Evolutionary conservation across 2,888 invertebrate species (phyloP).

Genomic region (Mellilla xanthometata): DNA sequence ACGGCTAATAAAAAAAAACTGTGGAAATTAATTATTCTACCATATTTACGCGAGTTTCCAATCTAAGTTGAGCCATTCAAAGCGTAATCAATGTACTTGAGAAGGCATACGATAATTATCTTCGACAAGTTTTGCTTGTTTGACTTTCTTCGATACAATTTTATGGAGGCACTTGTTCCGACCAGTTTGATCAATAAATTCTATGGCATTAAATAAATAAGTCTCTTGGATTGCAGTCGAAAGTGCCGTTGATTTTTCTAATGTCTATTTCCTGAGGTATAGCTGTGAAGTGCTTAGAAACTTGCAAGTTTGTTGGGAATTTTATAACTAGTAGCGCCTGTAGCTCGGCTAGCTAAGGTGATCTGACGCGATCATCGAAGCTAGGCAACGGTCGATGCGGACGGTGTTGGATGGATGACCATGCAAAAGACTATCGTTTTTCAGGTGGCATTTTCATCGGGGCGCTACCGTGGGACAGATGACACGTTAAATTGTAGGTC

Average conservation of each 20-base stretch:
- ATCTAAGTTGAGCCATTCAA: constrained; percentile 21
- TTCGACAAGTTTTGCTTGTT: constrained; percentile 53
- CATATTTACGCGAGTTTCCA: constrained; percentile 3
- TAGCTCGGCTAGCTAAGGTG: no score
- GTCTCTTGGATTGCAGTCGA: constrained; percentile 12
- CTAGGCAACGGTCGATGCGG: no score
- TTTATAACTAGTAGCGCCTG: no score
- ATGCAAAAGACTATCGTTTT: no score
- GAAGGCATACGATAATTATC: constrained; percentile 44
- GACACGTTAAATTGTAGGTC: no score
- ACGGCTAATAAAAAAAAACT: no score
- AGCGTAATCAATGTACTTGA: constrained; percentile 36
- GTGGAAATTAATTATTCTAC: not conserved
- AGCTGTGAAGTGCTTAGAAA: not conserved
- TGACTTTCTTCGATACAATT: constrained; percentile 52
- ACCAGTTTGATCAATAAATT: constrained; percentile 21
- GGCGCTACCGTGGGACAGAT: no score
- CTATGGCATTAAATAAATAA: constrained; percentile 25
- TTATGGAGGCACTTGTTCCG: constrained; percentile 31
- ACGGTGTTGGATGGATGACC: no score
- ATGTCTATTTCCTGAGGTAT: constrained; percentile 7
- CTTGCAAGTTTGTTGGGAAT: no score
- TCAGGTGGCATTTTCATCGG: no score
- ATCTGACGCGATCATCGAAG: no score
- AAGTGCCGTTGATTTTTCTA: constrained; percentile 17